A percentile compares a stretch with the other conserved stretches of the same genome.
phyloP scores from a whole-genome alignment of 2,888 invertebrate genomes.

The Tethea ocularis region DNA sequence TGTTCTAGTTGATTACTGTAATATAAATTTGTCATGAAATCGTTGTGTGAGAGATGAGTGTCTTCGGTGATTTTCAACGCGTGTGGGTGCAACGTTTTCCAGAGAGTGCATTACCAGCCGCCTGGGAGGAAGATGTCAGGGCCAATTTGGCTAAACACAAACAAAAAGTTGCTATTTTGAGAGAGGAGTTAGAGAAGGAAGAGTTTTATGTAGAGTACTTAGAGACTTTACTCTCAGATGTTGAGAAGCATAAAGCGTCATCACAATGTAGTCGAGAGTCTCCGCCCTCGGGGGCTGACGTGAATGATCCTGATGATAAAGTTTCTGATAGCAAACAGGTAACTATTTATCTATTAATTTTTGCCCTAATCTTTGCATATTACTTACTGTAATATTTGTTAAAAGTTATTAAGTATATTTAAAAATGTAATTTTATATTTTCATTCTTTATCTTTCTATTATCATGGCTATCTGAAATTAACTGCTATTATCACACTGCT shows the following conservation, averaged over 20 bases:
- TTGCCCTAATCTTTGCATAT: not conserved
- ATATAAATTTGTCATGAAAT: constrained; percentile 81
- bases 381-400: not conserved
- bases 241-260: constrained; percentile 90
- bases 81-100: constrained; percentile 96
- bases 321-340: constrained; percentile 77
- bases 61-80: constrained; percentile 95
- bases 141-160: constrained; percentile 95
- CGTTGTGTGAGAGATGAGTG: constrained; percentile 89
- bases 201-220: constrained; percentile 95
- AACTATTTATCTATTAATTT: constrained; percentile 28
- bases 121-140: constrained; percentile 96
- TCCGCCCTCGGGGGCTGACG: constrained; percentile 77
- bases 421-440: not conserved
- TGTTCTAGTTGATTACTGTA: constrained; percentile 48
- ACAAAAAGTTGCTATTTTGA: constrained; percentile 91
- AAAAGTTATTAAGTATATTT: not conserved
- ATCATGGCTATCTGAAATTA: not conserved
- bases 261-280: constrained; percentile 75
- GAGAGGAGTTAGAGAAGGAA: constrained; percentile 94
- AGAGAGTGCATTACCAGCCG: constrained; percentile 94
- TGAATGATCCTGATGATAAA: constrained; percentile 73
- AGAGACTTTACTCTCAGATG: constrained; percentile 92
- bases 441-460: not conserved
- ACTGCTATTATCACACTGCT: not conserved